Percentiles rank a stretch among this genome's conserved stretches.
phyloP scores from a whole-genome alignment of 2,113 vertebrate genomes.

The Enhydra lutris region DNA sequence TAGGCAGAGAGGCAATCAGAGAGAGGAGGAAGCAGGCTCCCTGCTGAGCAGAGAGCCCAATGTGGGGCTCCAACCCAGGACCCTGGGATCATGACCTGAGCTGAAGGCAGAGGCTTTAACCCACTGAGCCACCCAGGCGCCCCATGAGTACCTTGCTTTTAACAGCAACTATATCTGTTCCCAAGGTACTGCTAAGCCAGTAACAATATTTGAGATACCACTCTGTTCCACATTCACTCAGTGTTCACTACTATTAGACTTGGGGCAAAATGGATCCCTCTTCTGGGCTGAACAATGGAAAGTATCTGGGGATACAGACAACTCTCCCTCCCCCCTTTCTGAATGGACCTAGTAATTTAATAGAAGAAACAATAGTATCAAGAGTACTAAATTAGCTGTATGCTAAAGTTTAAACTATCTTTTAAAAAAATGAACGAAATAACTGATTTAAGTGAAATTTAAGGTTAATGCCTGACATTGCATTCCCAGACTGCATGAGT shows the following conservation, averaged over 20 bases:
- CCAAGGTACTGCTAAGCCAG: not conserved
- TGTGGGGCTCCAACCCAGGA: no score
- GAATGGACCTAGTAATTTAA: not conserved
- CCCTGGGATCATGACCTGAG: no score
- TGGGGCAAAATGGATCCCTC: not conserved
- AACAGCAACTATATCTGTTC: constrained; percentile 14
- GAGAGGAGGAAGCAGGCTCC: no score
- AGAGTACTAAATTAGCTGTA: not conserved
- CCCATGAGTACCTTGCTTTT: not conserved
- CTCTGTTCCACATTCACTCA: not conserved
- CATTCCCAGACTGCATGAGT: not conserved
- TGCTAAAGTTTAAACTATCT: not conserved
- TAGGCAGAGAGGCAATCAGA: no score
- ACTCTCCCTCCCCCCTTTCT: not conserved
- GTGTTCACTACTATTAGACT: not conserved
- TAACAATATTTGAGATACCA: not conserved
- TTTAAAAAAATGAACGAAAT: not conserved
- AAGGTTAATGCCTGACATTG: not conserved
- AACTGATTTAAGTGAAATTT: constrained; percentile 16
- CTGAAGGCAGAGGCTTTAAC: no score
- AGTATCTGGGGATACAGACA: not conserved
- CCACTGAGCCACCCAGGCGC: no score
- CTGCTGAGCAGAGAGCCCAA: no score
- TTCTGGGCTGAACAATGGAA: constrained; percentile 7
- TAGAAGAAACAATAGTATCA: not conserved